Percentiles rank a stretch among this genome's conserved stretches.
Evolutionary conservation across 2,797 vertebrate genomes (phyloP).

Genomic region (Siniperca undulata): DNA sequence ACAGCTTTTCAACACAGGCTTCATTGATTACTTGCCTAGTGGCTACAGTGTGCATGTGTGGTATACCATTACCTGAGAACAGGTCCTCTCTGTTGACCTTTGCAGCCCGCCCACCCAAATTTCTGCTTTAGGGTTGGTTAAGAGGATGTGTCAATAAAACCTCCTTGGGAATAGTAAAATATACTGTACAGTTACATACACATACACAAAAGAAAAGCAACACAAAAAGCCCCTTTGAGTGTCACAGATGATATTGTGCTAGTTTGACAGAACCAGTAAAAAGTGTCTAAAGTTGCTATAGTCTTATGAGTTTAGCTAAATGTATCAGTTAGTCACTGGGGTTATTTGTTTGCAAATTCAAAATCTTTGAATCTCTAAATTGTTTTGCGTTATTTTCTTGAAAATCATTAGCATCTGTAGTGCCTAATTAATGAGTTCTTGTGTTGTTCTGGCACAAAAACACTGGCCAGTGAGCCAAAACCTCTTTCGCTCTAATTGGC

Average conservation of each 20-base stretch:
- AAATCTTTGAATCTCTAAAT: not conserved
- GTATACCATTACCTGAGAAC: conserved; percentile 67
- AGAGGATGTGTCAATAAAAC: conserved; percentile 53
- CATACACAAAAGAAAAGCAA: not conserved
- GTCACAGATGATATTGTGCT: not conserved
- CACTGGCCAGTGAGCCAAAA: conserved; percentile 55
- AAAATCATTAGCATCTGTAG: conserved; percentile 12
- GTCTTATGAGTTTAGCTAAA: not conserved
- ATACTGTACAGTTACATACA: not conserved
- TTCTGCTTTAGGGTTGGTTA: conserved; percentile 38
- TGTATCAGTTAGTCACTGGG: not conserved
- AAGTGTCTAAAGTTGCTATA: not conserved
- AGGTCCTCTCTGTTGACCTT: conserved; percentile 72
- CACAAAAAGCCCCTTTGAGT: not conserved
- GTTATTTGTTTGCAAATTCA: not conserved
- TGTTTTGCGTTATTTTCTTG: not conserved
- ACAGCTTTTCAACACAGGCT: conserved; percentile 72
- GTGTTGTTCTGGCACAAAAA: conserved; percentile 57
- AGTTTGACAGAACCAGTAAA: not conserved
- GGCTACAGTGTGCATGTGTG: conserved; percentile 45
- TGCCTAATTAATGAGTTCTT: conserved; percentile 37
- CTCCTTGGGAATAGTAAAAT: conserved; percentile 3
- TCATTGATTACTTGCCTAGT: conserved; percentile 65
- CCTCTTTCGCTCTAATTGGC: conserved; percentile 67
- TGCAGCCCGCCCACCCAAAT: conserved; percentile 31